Evolutionary conservation across 2,888 invertebrate genomes (phyloP).

Genomic region (Chloromyia formosa): DNA sequence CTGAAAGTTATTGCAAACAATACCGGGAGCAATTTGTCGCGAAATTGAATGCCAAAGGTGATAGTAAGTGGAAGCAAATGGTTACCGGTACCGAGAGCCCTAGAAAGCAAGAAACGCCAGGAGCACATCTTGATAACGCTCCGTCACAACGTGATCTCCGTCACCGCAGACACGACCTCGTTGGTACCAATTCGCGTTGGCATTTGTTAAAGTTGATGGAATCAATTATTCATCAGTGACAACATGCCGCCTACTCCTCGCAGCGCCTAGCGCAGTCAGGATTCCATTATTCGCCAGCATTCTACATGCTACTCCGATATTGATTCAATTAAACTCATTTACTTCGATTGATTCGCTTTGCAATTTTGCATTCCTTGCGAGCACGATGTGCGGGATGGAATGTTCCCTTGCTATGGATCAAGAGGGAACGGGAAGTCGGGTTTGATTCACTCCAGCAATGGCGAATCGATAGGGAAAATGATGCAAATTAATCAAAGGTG

Average conservation of each 20-base stretch:
- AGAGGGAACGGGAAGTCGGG: neutral
- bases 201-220: slow-evolving; percentile 45
- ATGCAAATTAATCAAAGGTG: slow-evolving; percentile 32
- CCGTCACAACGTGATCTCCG: neutral
- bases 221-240: slow-evolving; percentile 44
- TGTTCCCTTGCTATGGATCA: neutral
- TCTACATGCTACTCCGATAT: slow-evolving; percentile 30
- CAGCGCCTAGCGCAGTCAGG: neutral
- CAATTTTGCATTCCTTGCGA: neutral
- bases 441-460: neutral
- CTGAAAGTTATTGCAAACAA: slow-evolving; percentile 17
- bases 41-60: neutral
- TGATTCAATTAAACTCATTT: slow-evolving; percentile 48
- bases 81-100: neutral
- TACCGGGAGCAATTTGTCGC: slow-evolving; percentile 9
- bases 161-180: slow-evolving; percentile 3
- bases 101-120: neutral
- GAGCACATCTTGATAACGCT: neutral
- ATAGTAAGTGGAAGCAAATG: neutral
- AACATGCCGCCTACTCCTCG: slow-evolving; percentile 1
- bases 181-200: neutral
- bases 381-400: neutral
- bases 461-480: slow-evolving; percentile 8
- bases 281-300: slow-evolving; percentile 16
- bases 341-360: slow-evolving; percentile 42